These are phyloP conservation scores for Zenarchopterus dispar DNA, from an alignment of 2,797 vertebrate species.

Conservation along the genomic window DNA sequence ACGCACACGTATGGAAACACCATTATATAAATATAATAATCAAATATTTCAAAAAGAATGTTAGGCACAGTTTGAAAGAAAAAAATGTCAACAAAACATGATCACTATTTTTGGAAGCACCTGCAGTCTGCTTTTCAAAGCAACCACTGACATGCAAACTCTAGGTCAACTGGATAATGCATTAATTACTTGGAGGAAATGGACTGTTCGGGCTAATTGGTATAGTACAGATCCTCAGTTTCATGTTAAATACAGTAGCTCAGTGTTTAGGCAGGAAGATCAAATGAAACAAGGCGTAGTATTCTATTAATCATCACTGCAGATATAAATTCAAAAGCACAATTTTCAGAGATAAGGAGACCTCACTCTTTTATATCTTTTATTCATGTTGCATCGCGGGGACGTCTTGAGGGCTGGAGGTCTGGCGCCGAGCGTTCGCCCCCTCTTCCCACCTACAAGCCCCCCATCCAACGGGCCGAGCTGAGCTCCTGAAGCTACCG, in stretches of 20 bases:
- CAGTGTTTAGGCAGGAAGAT: constrained; percentile 21
- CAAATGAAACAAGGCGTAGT: background rate
- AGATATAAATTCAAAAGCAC: background rate
- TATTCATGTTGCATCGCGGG: constrained; percentile 84
- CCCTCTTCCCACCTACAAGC: constrained; percentile 80
- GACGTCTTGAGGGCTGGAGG: constrained; percentile 73
- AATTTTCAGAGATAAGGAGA: constrained; percentile 60
- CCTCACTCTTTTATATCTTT: constrained; percentile 75
- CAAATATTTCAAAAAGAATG: too few species aligned
- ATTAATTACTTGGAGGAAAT: constrained; percentile 53
- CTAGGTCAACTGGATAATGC: constrained; percentile 41
- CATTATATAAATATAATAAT: too few species aligned
- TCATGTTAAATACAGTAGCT: constrained; percentile 26
- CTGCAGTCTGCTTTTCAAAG: constrained; percentile 51
- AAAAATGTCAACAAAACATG: background rate
- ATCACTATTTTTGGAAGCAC: constrained; percentile 5
- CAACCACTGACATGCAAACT: constrained; percentile 31
- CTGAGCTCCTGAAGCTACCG: constrained; percentile 94
- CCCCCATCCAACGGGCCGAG: constrained; percentile 83
- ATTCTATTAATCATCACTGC: too few species aligned
- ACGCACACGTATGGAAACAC: too few species aligned
- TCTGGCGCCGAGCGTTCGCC: constrained; percentile 86
- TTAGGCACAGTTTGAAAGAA: too few species aligned
- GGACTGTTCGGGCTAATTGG: constrained; percentile 30
- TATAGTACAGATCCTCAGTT: background rate